These are phyloP conservation scores for Mellilla xanthometata DNA, from an alignment of 2,888 invertebrate species.

Conservation along the genomic window DNA sequence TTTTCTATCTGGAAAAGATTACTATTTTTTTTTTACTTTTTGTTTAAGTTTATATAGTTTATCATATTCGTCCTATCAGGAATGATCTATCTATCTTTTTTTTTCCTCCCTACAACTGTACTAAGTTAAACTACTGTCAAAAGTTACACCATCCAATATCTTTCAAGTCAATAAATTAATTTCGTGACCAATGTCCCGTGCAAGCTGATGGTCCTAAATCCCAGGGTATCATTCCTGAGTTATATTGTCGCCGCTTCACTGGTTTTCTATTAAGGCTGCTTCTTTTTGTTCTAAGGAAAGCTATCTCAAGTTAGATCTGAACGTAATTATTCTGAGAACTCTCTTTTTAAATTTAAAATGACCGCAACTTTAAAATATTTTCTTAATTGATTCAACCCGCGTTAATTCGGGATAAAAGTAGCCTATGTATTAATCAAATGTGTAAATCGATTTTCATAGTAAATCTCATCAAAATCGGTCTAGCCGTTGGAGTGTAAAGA, in stretches of 20 bases:
- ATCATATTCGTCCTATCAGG: no score
- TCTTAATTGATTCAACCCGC: no score
- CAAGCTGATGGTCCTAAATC: conserved; percentile 50
- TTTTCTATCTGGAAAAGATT: no score
- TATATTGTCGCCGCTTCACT: conserved; percentile 40
- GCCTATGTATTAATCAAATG: no score
- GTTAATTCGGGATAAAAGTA: no score
- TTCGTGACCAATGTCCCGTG: conserved; percentile 48
- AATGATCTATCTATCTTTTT: no score
- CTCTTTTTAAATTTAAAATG: conserved; percentile 14
- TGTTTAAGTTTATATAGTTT: no score
- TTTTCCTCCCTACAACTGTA: conserved; percentile 25
- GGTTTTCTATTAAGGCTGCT: conserved; percentile 35
- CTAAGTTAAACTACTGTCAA: conserved; percentile 26
- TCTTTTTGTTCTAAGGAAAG: conserved; percentile 20
- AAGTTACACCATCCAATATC: conserved; percentile 28
- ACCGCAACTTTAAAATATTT: no score
- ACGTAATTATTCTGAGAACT: conserved; percentile 6
- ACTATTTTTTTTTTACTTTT: no score
- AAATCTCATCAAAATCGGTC: no score
- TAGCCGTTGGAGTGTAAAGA: no score
- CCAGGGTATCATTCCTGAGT: conserved; percentile 40
- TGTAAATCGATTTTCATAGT: no score
- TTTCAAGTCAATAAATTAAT: conserved; percentile 50
- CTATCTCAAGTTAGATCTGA: conserved; percentile 12